Evolutionary conservation across 2,113 vertebrate species (phyloP).

Genomic region (Mionectes macconnelli): DNA sequence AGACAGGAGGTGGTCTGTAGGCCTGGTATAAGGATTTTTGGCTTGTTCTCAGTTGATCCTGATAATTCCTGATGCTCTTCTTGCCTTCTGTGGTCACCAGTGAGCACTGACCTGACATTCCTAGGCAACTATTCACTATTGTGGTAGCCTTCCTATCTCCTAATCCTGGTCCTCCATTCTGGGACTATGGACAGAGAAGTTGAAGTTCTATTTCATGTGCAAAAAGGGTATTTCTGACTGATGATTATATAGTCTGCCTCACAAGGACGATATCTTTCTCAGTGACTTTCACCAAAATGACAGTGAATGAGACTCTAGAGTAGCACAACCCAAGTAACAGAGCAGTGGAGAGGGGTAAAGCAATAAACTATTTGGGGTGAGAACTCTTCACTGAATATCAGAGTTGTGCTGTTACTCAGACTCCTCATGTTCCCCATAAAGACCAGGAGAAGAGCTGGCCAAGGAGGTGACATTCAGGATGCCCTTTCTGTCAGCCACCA

Average conservation of each 20-base stretch:
- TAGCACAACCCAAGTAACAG: background rate
- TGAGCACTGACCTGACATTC: background rate
- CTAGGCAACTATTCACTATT: background rate
- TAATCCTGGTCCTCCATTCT: background rate
- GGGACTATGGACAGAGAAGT: background rate
- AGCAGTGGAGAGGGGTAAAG: background rate
- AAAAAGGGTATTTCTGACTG: background rate
- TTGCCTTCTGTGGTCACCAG: background rate
- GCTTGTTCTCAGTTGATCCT: background rate
- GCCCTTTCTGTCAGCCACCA: constrained; percentile 59
- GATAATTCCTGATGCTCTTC: background rate
- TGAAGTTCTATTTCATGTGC: background rate
- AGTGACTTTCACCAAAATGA: background rate
- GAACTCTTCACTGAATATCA: background rate
- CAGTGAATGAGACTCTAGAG: background rate
- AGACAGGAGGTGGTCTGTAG: background rate
- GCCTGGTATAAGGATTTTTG: background rate
- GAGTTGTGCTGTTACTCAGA: background rate
- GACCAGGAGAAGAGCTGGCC: background rate
- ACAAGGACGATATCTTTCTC: background rate
- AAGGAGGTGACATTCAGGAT: constrained; percentile 37
- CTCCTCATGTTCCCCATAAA: background rate
- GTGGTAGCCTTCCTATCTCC: background rate
- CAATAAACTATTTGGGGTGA: background rate
- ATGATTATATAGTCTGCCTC: background rate